phyloP scores from a whole-genome alignment of 1,140 invertebrate species.

The Tetramorium parvispinum region DNA sequence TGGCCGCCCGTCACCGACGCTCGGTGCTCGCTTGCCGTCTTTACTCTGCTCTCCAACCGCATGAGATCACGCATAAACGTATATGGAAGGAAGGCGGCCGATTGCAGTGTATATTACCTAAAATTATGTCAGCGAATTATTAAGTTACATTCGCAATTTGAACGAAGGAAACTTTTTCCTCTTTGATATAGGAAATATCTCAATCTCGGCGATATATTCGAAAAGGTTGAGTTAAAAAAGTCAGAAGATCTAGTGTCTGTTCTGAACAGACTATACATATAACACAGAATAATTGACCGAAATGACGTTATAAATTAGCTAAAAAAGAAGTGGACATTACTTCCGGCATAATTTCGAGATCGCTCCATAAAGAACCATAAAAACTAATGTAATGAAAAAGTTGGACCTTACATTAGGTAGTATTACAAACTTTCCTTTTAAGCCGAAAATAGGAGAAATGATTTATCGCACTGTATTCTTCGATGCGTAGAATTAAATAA shows the following conservation, averaged over 20 bases:
- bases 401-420: background rate
- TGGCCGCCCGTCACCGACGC: constrained; percentile 10
- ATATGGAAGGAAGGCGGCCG: background rate
- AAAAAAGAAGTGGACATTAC: background rate
- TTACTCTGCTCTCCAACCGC: constrained; percentile 16
- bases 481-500: background rate
- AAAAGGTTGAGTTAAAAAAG: background rate
- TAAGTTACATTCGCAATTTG: background rate
- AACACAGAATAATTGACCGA: background rate
- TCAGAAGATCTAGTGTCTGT: background rate
- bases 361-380: background rate
- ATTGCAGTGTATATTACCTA: background rate
- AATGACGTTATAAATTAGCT: background rate
- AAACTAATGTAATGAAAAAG: background rate
- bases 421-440: background rate
- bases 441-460: background rate
- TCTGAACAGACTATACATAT: background rate
- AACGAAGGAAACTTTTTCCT: background rate
- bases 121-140: background rate
- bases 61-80: background rate
- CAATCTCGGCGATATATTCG: background rate
- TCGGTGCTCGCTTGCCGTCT: constrained; percentile 17
- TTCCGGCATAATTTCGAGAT: background rate
- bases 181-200: too few species aligned
- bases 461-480: background rate